Conservation (phyloP, 2,113 vertebrate species). For the Melanerpes formicivorus region DNA sequence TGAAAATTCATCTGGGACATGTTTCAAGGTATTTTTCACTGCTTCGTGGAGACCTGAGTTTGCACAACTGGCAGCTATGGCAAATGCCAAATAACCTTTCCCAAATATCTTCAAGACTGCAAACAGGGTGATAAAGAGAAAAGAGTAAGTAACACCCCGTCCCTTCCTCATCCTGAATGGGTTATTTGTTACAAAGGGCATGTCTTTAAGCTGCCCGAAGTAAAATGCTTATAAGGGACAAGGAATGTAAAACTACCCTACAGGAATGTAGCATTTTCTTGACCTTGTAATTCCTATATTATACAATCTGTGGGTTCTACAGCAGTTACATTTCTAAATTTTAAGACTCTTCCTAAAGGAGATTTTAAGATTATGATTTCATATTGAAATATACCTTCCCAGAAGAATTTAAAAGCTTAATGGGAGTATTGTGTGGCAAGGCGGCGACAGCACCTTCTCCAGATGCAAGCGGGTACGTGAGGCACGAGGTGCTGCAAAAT, state of each 20-base stretch:
- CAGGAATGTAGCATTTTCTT: conserved; percentile 75
- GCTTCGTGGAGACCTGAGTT: neutral
- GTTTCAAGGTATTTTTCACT: neutral
- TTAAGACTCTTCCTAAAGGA: conserved; percentile 16
- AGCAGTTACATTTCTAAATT: conserved; percentile 18
- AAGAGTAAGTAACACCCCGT: neutral
- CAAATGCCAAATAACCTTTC: neutral
- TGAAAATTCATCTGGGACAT: neutral
- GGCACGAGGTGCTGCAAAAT: neutral
- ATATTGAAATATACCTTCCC: neutral
- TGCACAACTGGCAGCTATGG: neutral
- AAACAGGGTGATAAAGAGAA: neutral
- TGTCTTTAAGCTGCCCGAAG: conserved; percentile 70
- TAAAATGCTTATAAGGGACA: conserved; percentile 63
- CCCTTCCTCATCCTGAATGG: conserved; percentile 52
- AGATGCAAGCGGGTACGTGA: accelerated
- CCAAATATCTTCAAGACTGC: neutral
- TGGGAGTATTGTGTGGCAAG: neutral
- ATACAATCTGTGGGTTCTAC: conserved; percentile 24
- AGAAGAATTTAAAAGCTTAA: neutral
- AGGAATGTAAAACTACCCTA: conserved; percentile 69
- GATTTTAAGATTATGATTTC: conserved; percentile 2
- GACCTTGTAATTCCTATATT: conserved; percentile 66
- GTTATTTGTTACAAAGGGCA: conserved; percentile 59
- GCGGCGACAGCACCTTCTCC: neutral